Evolutionary conservation across 1,140 invertebrate species (phyloP).

Genomic region (Aculops lycopersici): DNA sequence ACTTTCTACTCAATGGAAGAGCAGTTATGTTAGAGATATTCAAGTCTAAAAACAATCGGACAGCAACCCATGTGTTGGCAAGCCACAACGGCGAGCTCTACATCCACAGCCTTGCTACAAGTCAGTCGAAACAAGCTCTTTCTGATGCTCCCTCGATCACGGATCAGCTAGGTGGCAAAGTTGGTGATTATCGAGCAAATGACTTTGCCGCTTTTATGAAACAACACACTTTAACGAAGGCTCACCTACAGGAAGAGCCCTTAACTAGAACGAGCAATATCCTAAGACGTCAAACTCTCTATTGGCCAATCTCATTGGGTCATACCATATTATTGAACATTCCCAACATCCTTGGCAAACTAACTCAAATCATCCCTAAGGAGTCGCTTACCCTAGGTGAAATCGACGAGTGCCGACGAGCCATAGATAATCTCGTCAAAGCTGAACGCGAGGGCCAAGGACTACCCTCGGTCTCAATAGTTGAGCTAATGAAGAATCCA

Average conservation of each 20-base stretch:
- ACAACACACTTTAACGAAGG: conserved; percentile 20
- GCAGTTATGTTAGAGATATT: conserved; percentile 83
- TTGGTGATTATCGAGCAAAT: conserved; percentile 48
- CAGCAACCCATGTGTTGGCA: conserved; percentile 63
- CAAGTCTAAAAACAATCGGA: conserved; percentile 43
- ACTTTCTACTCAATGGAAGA: conserved; percentile 54
- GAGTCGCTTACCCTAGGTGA: conserved; percentile 50
- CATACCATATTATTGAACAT: conserved; percentile 64
- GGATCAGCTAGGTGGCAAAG: conserved; percentile 60
- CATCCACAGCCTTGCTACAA: conserved; percentile 56
- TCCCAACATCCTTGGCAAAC: conserved; percentile 37
- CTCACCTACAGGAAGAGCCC: conserved; percentile 7
- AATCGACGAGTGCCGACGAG: conserved; percentile 50
- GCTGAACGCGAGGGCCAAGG: conserved; percentile 51
- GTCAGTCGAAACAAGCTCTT: conserved; percentile 51
- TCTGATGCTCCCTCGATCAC: conserved; percentile 79
- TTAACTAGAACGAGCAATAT: conserved; percentile 24
- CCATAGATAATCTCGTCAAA: conserved; percentile 39
- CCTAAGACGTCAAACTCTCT: conserved; percentile 41
- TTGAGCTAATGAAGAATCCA: conserved; percentile 18
- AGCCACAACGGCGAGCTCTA: conserved; percentile 83
- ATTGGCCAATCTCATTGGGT: conserved; percentile 69
- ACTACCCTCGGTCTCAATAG: conserved; percentile 27
- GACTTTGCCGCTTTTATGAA: conserved; percentile 20
- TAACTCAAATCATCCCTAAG: conserved; percentile 41